These are phyloP conservation scores for Melitaea cinxia DNA, from an alignment of 1,140 invertebrate species.

Conservation along the genomic window DNA sequence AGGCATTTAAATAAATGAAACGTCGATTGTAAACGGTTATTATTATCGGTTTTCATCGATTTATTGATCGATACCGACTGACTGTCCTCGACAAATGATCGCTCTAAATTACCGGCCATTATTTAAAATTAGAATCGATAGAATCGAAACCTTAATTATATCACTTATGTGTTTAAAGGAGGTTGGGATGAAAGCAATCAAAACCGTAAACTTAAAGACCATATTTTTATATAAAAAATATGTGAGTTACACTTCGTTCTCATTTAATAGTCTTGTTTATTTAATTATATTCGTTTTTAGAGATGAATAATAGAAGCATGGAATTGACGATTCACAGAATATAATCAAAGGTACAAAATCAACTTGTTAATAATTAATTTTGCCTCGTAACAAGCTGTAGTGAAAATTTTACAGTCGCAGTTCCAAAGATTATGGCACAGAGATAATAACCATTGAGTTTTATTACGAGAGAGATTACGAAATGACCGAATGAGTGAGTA, in stretches of 20 bases:
- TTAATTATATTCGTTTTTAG: slow-evolving; percentile 11
- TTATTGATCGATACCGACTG: slow-evolving; percentile 76
- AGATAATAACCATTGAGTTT: slow-evolving; percentile 70
- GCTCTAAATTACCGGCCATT: slow-evolving; percentile 76
- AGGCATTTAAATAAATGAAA: slow-evolving; percentile 81
- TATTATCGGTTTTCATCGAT: slow-evolving; percentile 78
- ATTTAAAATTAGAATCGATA: slow-evolving; percentile 80
- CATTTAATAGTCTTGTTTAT: slow-evolving; percentile 28
- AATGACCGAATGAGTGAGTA: slow-evolving; percentile 60
- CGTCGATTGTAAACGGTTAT: slow-evolving; percentile 71
- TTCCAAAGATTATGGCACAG: slow-evolving; percentile 59
- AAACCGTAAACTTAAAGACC: slow-evolving; percentile 61
- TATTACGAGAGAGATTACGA: slow-evolving; percentile 68
- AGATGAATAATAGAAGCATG: slow-evolving; percentile 29
- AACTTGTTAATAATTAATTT: slow-evolving; percentile 31
- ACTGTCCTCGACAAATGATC: slow-evolving; percentile 77
- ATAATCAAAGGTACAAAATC: slow-evolving; percentile 27
- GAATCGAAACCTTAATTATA: slow-evolving; percentile 78
- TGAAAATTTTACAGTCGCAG: slow-evolving; percentile 47
- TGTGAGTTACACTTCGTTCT: not conserved
- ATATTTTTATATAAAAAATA: slow-evolving; percentile 19
- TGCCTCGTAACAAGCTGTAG: slow-evolving; percentile 39
- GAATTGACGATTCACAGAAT: slow-evolving; percentile 17
- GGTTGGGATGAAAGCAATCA: slow-evolving; percentile 72
- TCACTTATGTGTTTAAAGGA: slow-evolving; percentile 81